Conservation (phyloP, 2,797 vertebrate genomes). For the Oceanodroma leucorhoa region DNA sequence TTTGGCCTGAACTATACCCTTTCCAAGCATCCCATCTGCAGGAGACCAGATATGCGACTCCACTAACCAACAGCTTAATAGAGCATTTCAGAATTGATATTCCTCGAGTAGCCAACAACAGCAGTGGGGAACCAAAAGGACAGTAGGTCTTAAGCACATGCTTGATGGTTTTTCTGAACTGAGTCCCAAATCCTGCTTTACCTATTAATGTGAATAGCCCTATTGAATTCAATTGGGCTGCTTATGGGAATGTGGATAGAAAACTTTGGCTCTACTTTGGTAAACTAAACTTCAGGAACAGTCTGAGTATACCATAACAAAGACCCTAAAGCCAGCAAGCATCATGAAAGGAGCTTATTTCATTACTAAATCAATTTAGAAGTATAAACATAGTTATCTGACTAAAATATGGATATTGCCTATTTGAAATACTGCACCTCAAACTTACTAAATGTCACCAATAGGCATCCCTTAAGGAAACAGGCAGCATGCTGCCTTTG, state of each 20-base stretch:
- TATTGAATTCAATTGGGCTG: constrained; percentile 19
- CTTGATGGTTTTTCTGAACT: background rate
- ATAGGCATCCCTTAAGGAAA: constrained; percentile 60
- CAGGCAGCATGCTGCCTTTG: constrained; percentile 52
- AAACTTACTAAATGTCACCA: constrained; percentile 52
- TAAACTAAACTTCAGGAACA: constrained; percentile 44
- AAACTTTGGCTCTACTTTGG: constrained; percentile 30
- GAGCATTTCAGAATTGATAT: background rate
- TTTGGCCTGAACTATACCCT: background rate
- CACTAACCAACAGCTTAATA: background rate
- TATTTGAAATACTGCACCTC: constrained; percentile 65
- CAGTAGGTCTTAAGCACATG: background rate
- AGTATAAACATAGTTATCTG: constrained; percentile 53
- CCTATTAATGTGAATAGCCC: constrained; percentile 39
- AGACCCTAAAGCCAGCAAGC: constrained; percentile 54
- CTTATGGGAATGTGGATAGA: background rate
- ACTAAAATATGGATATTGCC: constrained; percentile 64
- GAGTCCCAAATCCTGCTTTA: background rate
- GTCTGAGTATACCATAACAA: constrained; percentile 46
- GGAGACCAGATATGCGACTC: background rate
- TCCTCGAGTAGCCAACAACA: background rate
- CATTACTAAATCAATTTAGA: constrained; percentile 59
- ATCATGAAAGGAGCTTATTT: constrained; percentile 54
- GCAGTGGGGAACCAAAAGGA: background rate
- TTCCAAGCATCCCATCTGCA: background rate